Evolutionary conservation across 2,113 vertebrate species (phyloP), one percentile per base, ranked within the genome.

Genomic region (Polypterus bichir): DNA sequence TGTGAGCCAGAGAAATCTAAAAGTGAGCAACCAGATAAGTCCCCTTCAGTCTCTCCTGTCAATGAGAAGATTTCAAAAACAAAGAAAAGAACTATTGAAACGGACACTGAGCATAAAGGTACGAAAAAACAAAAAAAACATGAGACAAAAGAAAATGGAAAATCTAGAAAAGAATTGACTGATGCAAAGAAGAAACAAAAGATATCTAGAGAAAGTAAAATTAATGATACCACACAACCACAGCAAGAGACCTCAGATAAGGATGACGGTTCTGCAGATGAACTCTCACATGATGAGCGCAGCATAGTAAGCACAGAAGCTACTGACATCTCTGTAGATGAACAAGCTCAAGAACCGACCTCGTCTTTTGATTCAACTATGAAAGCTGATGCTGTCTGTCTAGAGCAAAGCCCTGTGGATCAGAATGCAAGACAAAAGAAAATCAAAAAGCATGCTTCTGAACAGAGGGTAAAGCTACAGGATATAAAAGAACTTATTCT

Each of bases 91-190:
- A 1, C 70, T 10, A 65, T 76, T 4, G 81, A 83, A 27, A 79
- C 78, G 1, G 81, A 82, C 2, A 70, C 68, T 45, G 90, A 93
- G 7, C 91, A 93, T 44, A 88, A 88, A 11, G 85, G 83, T 9
- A 57, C 71, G n/a, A 97, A 97, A 80, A 94, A 91, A 67, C 82
- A 85, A 70, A 91, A 76, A 72, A 97, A 90, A 68, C 91, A 93
- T 54, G 92, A 89, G 61, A 44, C 60, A 65, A 96, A 86, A 79
- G 93, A 93, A 56, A 67, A 47, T 4, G 81, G 71, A 70, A 90
- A 82, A 55, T 74, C 68, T 74, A 89, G 68, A 84, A 88, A 68
- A 77, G 77, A 82, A 4, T 64, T 62, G 58, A 78, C 66, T 69
- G 90, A 92, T 11, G 64, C 80, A 46, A 86, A 79, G 55, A 74